Evolutionary conservation across 1,140 invertebrate species (phyloP).

Genomic region (Vollenhovia emeryi): DNA sequence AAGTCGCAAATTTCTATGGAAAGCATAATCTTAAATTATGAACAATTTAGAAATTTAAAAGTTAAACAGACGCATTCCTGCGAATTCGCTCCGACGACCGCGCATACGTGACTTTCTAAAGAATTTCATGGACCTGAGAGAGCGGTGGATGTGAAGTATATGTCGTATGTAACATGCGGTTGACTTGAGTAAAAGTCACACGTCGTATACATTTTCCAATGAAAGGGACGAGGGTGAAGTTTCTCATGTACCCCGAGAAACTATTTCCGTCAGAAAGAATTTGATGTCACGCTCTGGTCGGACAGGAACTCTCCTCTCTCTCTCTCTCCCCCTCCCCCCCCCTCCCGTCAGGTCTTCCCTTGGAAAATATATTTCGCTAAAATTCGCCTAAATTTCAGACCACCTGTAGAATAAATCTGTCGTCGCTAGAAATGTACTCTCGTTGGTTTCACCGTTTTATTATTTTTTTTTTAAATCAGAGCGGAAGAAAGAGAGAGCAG

Average conservation of each 20-base stretch:
- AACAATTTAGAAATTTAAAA: conserved; percentile 21
- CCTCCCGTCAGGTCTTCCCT: conserved; percentile 21
- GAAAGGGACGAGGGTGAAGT: conserved; percentile 54
- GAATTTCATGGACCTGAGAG: conserved; percentile 46
- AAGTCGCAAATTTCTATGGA: not conserved
- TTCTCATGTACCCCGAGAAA: conserved; percentile 44
- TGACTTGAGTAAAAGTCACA: conserved; percentile 61
- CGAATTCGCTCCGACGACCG: conserved; percentile 25
- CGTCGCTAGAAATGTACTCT: conserved; percentile 27
- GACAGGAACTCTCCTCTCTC: conserved; percentile 7
- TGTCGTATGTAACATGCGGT: conserved; percentile 40
- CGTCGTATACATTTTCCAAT: conserved; percentile 60
- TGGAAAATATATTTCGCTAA: conserved; percentile 49
- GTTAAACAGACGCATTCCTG: conserved; percentile 5
- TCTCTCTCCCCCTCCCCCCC: not conserved
- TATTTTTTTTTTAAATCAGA: conserved; percentile 11
- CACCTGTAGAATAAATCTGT: conserved; percentile 58
- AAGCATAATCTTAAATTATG: not conserved
- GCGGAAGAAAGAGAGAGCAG: not conserved
- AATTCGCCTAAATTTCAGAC: conserved; percentile 55
- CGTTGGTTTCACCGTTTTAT: conserved; percentile 7
- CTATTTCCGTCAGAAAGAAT: conserved; percentile 60
- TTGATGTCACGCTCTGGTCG: conserved; percentile 46
- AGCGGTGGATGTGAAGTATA: conserved; percentile 36
- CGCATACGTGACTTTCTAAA: conserved; percentile 47